Conservation (phyloP, 2,888 invertebrate species). For the Spisula subtruncata region DNA sequence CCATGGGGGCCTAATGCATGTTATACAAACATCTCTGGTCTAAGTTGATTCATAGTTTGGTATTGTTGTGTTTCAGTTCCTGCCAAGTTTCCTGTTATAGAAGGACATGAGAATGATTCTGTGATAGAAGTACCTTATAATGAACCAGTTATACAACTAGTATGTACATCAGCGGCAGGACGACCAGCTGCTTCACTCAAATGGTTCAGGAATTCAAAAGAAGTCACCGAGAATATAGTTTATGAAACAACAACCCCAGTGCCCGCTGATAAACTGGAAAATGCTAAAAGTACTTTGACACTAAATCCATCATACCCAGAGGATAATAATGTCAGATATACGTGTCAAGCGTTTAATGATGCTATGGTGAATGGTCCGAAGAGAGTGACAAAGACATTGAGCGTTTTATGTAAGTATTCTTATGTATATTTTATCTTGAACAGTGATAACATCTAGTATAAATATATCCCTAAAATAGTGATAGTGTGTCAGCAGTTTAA, state of each 20-base stretch:
- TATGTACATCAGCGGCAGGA: slow-evolving; percentile 96
- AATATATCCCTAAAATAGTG: no score
- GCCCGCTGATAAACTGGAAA: slow-evolving; percentile 81
- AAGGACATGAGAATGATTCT: slow-evolving; percentile 96
- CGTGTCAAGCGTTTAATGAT: slow-evolving; percentile 97
- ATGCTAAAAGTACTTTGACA: slow-evolving; percentile 91
- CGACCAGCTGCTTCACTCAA: slow-evolving; percentile 94
- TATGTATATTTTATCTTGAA: no score
- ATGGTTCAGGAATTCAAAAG: slow-evolving; percentile 97
- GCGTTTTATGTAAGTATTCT: slow-evolving; percentile 95
- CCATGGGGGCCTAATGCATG: no score
- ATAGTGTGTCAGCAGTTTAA: no score
- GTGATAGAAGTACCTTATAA: slow-evolving; percentile 92
- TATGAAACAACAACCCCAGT: slow-evolving; percentile 88
- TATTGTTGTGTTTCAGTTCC: slow-evolving; percentile 91
- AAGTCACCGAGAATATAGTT: slow-evolving; percentile 94
- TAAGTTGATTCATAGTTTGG: no score
- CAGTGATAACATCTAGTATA: no score
- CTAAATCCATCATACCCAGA: slow-evolving; percentile 93
- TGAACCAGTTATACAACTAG: slow-evolving; percentile 95
- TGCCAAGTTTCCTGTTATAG: slow-evolving; percentile 96
- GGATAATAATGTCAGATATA: slow-evolving; percentile 97
- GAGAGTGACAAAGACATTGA: slow-evolving; percentile 94
- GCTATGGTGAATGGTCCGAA: slow-evolving; percentile 94
- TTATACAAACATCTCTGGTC: no score